Conservation (phyloP, 2,888 invertebrate genomes). For the Drosophila suboccidentalis region DNA sequence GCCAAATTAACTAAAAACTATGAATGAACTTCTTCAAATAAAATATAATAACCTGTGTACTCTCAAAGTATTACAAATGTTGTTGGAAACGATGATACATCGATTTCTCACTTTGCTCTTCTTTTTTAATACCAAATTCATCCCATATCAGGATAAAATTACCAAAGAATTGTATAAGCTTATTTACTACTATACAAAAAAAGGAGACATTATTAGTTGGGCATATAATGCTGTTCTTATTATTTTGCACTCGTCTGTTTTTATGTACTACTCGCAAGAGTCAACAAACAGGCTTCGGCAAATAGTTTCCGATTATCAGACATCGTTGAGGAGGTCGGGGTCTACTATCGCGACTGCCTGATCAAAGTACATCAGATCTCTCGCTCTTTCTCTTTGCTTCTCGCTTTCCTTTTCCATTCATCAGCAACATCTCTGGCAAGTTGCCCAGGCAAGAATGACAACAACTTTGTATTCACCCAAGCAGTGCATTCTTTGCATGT, state of each 20-base stretch:
- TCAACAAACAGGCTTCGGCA: slow-evolving; percentile 37
- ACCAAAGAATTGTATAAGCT: too few relatives aligned
- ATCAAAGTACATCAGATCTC: slow-evolving; percentile 44
- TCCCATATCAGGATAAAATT: too few relatives aligned
- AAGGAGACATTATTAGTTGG: too few relatives aligned
- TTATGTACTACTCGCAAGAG: slow-evolving; percentile 5
- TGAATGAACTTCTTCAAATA: too few relatives aligned
- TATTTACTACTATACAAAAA: too few relatives aligned
- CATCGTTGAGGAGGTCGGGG: slow-evolving; percentile 44
- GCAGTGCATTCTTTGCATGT: background rate
- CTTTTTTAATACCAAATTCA: too few relatives aligned
- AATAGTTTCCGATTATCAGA: slow-evolving; percentile 41
- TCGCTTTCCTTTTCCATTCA: background rate
- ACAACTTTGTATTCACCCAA: slow-evolving; percentile 6
- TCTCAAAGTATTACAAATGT: too few relatives aligned
- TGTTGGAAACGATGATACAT: too few relatives aligned
- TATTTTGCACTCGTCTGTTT: background rate
- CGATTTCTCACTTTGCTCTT: too few relatives aligned
- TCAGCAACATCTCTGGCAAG: slow-evolving; percentile 7
- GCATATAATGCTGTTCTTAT: too few relatives aligned
- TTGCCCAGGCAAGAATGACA: slow-evolving; percentile 20
- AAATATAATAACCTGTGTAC: too few relatives aligned
- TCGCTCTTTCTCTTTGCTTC: background rate
- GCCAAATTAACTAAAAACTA: too few relatives aligned
- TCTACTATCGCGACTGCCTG: slow-evolving; percentile 30